phyloP scores from a whole-genome alignment of 2,113 vertebrate species.

The Poeciliopsis occidentalis region DNA sequence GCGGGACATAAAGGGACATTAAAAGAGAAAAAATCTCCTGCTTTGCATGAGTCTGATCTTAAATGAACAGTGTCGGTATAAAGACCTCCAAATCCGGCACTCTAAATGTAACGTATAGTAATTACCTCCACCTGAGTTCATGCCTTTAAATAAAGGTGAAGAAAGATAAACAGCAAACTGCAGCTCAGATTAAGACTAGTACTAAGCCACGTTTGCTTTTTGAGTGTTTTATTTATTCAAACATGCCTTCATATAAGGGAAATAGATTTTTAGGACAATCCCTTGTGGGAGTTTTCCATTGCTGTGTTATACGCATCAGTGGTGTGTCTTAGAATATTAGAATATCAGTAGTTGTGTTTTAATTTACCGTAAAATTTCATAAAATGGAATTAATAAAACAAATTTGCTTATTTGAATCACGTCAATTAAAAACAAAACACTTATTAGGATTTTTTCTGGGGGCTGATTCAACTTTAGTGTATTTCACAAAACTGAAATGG shows the following conservation, averaged over 20 bases:
- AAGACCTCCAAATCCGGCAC: constrained; percentile 19
- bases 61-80: constrained; percentile 24
- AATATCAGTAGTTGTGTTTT: no score
- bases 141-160: constrained; percentile 33
- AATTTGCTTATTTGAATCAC: no score
- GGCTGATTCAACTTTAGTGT: no score
- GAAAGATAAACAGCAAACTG: constrained; percentile 20
- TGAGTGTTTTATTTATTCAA: neutral
- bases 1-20: constrained; percentile 21
- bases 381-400: no score
- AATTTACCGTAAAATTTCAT: no score
- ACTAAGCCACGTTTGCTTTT: no score
- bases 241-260: neutral
- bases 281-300: constrained; percentile 23
- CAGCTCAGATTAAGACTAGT: neutral
- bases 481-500: no score
- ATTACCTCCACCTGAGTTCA: constrained; percentile 23
- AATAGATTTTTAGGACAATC: neutral
- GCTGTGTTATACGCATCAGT: constrained; percentile 36
- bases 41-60: constrained; percentile 32
- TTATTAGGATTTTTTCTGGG: no score
- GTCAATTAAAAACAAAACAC: no score
- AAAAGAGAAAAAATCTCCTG: constrained; percentile 8
- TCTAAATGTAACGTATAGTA: constrained; percentile 22
- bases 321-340: no score